Conservation (phyloP, 1,140 invertebrate genomes). For the Bombus balteatus region DNA sequence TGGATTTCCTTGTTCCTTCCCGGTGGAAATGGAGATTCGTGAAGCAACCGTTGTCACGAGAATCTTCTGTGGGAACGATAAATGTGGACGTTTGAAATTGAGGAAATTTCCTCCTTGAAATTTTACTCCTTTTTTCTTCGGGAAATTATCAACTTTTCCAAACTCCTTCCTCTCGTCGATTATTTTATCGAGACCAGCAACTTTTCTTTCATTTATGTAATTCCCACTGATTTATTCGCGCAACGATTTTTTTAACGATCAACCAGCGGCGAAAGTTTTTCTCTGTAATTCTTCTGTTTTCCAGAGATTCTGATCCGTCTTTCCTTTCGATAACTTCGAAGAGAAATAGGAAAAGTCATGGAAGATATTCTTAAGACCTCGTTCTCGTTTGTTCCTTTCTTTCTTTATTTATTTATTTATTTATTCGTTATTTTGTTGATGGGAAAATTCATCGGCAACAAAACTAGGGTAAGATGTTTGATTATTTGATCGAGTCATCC, state of each 20-base stretch:
- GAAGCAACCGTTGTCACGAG: constrained; percentile 8
- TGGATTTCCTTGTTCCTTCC: constrained; percentile 9
- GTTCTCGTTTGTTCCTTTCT: no score
- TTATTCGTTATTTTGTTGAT: no score
- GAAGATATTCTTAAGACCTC: no score
- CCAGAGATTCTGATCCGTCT: no score
- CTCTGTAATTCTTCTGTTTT: no score
- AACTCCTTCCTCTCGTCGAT: background rate
- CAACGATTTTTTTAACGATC: background rate
- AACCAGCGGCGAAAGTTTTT: background rate
- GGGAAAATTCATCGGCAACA: no score
- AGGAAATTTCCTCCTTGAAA: constrained; percentile 32
- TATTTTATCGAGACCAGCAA: background rate
- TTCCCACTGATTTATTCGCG: background rate
- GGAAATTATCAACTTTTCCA: no score
- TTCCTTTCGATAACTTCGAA: background rate
- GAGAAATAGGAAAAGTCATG: background rate
- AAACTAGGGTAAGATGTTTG: no score
- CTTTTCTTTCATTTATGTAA: background rate
- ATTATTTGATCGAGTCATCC: no score
- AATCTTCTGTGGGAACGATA: background rate
- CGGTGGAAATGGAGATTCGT: constrained; percentile 21
- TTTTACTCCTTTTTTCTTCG: background rate
- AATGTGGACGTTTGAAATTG: constrained; percentile 2
- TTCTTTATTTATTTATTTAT: no score